Percentiles rank a stretch among this genome's conserved stretches.
These are phyloP conservation scores for Tylochromis polylepis DNA, from an alignment of 2,113 vertebrate species.

Conservation along the genomic window DNA sequence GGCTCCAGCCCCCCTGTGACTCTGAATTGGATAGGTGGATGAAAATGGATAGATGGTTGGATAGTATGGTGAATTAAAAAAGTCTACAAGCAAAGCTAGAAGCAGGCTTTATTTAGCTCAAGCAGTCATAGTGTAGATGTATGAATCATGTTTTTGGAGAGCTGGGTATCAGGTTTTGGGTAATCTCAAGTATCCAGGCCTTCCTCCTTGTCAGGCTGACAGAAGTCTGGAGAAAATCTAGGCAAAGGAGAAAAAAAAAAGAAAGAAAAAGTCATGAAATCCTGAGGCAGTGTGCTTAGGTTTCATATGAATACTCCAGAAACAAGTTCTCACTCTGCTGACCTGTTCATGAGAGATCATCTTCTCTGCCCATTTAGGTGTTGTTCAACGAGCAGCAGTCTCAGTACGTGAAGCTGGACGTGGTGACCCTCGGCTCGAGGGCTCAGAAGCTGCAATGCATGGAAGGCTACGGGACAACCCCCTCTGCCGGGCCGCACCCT, in stretches of 20 bases:
- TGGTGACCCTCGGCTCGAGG: slow-evolving; percentile 70
- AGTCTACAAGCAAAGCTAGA: not conserved
- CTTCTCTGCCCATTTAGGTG: slow-evolving; percentile 68
- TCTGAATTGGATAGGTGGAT: not conserved
- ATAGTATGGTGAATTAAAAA: not conserved
- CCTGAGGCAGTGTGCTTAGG: not conserved
- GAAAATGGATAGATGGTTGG: not conserved
- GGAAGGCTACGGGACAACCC: slow-evolving; percentile 85
- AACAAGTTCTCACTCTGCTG: not conserved
- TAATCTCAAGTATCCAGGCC: slow-evolving; percentile 16
- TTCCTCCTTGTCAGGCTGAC: slow-evolving; percentile 12
- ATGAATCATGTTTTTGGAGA: not conserved
- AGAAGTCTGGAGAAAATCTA: slow-evolving; percentile 42
- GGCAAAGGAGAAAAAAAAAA: not conserved
- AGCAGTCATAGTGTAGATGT: not conserved
- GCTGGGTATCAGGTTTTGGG: slow-evolving; percentile 21
- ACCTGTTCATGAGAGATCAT: not conserved
- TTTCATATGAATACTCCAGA: not conserved
- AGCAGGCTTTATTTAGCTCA: not conserved
- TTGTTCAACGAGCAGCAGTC: slow-evolving; percentile 86
- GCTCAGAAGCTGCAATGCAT: slow-evolving; percentile 82
- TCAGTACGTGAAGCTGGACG: slow-evolving; percentile 86
- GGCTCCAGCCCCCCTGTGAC: not conserved
- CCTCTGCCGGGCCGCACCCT: slow-evolving; percentile 70
- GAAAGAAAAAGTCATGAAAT: not conserved